These are phyloP conservation scores for Plecturocebus donacophilus DNA, from an alignment of 2,113 vertebrate species.

Conservation along the genomic window DNA sequence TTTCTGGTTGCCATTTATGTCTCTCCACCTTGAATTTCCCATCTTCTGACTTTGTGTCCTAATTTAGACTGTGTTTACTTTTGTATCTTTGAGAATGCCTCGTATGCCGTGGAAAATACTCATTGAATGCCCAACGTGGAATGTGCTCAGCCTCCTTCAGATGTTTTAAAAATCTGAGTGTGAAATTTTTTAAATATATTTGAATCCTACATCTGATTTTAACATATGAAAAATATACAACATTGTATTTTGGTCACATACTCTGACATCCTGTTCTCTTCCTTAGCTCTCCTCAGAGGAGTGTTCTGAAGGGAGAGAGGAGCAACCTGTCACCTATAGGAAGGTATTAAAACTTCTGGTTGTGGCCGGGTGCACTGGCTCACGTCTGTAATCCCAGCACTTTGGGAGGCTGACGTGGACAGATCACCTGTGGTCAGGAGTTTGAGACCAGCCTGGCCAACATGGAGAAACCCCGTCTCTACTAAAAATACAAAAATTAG, in stretches of 20 bases:
- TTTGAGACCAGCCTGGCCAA: no score
- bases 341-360: not conserved
- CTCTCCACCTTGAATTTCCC: slow-evolving; percentile 18
- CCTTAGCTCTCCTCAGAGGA: not conserved
- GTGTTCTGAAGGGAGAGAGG: not conserved
- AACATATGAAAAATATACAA: not conserved
- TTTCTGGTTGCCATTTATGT: slow-evolving; percentile 35
- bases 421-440: no score
- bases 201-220: not conserved
- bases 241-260: not conserved
- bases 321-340: not conserved
- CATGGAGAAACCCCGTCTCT: no score
- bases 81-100: not conserved
- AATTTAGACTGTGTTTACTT: slow-evolving; percentile 49
- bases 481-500: no score
- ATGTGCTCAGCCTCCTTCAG: not conserved
- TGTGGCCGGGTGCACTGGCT: no score
- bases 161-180: not conserved
- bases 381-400: no score
- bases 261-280: not conserved
- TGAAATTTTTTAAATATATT: slow-evolving; percentile 1
- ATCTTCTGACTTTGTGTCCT: not conserved
- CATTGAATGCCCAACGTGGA: not conserved
- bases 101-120: not conserved
- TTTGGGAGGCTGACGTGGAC: no score